Conservation (phyloP, 2,797 vertebrate genomes). For the Sciaenops ocellatus region DNA sequence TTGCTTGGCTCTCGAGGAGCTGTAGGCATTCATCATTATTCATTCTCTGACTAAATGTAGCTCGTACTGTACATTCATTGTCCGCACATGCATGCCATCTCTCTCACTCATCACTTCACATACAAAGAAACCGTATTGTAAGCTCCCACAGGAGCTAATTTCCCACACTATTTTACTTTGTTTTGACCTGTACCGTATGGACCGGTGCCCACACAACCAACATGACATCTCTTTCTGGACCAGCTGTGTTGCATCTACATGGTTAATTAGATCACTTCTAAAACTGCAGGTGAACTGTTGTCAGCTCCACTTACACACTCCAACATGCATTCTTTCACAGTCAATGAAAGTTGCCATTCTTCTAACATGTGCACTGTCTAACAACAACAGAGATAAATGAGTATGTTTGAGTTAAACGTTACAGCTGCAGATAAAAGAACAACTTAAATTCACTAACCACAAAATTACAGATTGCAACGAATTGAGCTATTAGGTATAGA, state of each 20-base stretch:
- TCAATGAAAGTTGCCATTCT: background rate
- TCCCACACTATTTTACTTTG: background rate
- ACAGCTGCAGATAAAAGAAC: background rate
- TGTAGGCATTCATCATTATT: background rate
- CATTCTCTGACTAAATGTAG: background rate
- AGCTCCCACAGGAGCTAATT: constrained; percentile 9
- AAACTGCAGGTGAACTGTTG: background rate
- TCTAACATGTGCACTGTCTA: background rate
- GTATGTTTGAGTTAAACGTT: background rate
- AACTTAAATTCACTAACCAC: too few relatives aligned
- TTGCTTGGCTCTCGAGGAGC: background rate
- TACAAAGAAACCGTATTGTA: background rate
- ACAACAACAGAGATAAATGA: background rate
- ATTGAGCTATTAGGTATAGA: too few relatives aligned
- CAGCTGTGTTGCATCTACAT: background rate
- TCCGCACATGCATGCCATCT: background rate
- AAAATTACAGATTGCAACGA: too few relatives aligned
- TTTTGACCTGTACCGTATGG: background rate
- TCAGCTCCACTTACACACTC: background rate
- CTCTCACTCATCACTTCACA: background rate
- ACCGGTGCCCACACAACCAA: background rate
- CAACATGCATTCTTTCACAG: background rate
- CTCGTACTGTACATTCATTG: background rate
- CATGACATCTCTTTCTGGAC: background rate
- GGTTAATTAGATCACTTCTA: constrained; percentile 7